Conservation (phyloP, 2,888 invertebrate species). For the Amphimallon solstitiale region DNA sequence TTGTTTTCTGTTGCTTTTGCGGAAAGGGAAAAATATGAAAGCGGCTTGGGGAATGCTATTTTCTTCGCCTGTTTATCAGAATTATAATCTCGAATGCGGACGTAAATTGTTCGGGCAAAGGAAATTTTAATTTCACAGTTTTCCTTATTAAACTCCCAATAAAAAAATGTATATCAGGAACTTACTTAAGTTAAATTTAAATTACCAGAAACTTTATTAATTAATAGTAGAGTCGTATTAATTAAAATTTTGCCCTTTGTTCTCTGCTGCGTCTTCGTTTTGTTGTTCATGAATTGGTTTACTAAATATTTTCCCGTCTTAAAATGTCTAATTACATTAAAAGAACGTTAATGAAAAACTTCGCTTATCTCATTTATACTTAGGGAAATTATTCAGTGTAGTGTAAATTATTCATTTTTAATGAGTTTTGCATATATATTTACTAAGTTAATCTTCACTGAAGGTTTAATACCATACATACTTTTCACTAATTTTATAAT, state of each 20-base stretch:
- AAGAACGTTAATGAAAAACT: no score
- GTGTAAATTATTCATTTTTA: no score
- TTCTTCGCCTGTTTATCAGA: slow-evolving; percentile 46
- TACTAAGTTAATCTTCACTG: no score
- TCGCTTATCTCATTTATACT: no score
- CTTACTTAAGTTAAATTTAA: slow-evolving; percentile 24
- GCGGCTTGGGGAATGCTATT: slow-evolving; percentile 37
- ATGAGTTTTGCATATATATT: no score
- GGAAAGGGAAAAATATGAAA: background rate
- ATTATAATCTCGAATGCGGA: slow-evolving; percentile 46
- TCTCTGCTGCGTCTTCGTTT: background rate
- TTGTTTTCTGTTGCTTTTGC: slow-evolving; percentile 44
- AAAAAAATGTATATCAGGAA: slow-evolving; percentile 24
- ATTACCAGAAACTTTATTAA: slow-evolving; percentile 36
- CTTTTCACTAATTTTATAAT: no score
- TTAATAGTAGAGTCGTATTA: slow-evolving; percentile 29
- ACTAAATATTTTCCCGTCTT: background rate
- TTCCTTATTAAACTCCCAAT: slow-evolving; percentile 42
- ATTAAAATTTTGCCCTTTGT: slow-evolving; percentile 21
- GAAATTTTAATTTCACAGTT: slow-evolving; percentile 48
- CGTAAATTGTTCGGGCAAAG: slow-evolving; percentile 46
- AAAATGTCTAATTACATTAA: background rate
- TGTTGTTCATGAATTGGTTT: slow-evolving; percentile 6
- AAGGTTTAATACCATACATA: no score
- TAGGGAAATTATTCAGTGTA: no score